Conservation (phyloP, 2,888 invertebrate species). For the Hydrotaea cyrtoneurina region DNA sequence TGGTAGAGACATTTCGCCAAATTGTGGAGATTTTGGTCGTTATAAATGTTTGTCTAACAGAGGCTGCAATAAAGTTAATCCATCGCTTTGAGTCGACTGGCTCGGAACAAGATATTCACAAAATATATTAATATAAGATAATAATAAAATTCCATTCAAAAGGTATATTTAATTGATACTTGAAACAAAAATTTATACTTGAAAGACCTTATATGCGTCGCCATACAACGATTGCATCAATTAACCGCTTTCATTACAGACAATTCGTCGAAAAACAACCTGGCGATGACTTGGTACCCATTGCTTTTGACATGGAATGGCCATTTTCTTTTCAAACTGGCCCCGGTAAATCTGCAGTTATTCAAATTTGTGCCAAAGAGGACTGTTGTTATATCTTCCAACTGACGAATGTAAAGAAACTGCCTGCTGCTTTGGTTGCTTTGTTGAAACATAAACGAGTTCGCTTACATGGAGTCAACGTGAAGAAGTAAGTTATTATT, state of each 20-base stretch:
- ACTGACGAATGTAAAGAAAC: conserved; percentile 82
- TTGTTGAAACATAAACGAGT: conserved; percentile 83
- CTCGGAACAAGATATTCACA: no score
- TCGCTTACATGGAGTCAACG: conserved; percentile 84
- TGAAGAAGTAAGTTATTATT: conserved; percentile 83
- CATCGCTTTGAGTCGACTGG: no score
- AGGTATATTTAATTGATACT: no score
- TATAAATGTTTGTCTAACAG: no score
- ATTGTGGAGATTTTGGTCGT: no score
- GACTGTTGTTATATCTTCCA: conserved; percentile 83
- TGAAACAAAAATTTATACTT: no score
- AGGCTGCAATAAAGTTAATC: no score
- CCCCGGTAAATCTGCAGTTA: conserved; percentile 83
- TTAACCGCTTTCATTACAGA: conserved; percentile 67
- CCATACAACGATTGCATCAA: not conserved
- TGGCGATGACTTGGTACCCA: conserved; percentile 79
- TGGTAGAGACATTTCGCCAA: no score
- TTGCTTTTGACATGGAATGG: conserved; percentile 87
- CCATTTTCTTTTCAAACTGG: conserved; percentile 84
- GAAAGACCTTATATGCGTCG: no score
- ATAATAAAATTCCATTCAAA: no score
- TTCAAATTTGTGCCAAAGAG: conserved; percentile 84
- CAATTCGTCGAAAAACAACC: conserved; percentile 77
- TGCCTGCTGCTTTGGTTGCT: conserved; percentile 83
- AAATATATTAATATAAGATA: no score